Evolutionary conservation across 2,797 vertebrate genomes (phyloP).

Genomic region (Gymnocypris eckloni): DNA sequence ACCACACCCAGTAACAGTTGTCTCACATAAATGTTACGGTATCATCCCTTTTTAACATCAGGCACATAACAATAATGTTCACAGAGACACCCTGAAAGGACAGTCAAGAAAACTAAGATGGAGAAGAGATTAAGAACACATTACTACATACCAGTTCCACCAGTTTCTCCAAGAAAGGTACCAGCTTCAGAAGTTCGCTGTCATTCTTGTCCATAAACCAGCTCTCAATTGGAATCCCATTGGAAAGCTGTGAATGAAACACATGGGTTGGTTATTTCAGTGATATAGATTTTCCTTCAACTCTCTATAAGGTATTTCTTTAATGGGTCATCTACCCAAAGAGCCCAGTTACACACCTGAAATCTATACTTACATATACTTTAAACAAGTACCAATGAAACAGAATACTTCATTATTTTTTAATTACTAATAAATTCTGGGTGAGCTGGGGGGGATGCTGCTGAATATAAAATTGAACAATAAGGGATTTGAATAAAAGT

Average conservation of each 20-base stretch:
- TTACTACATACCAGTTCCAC: constrained; percentile 89
- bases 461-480: neutral
- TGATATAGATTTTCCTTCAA: neutral
- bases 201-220: constrained; percentile 99
- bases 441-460: neutral
- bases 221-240: constrained; percentile 98
- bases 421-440: neutral
- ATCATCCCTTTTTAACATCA: too few relatives aligned
- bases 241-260: constrained; percentile 84
- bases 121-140: neutral
- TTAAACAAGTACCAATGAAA: neutral
- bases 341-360: neutral
- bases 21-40: too few relatives aligned
- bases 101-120: neutral
- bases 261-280: neutral
- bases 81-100: neutral
- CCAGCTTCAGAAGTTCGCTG: constrained; percentile 96
- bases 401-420: neutral
- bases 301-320: neutral
- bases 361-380: neutral
- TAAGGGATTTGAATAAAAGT: neutral
- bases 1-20: too few relatives aligned
- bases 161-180: constrained; percentile 97
- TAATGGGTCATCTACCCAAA: neutral
- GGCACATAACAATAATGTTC: too few relatives aligned